Conservation (phyloP, 2,888 invertebrate genomes). For the Gymnosoma rotundatum region DNA sequence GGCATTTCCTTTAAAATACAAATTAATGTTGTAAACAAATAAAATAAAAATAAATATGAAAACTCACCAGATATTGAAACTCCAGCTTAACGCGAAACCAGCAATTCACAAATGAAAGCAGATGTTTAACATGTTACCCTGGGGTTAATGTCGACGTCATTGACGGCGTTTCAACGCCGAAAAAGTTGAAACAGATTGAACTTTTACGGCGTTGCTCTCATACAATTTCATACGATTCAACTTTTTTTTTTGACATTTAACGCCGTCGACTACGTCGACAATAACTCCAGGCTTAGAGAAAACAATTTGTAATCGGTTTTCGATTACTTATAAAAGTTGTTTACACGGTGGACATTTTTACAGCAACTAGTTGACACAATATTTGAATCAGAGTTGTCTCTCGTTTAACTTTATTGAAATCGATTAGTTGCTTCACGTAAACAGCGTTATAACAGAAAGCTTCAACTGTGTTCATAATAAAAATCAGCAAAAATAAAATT, state of each 20-base stretch:
- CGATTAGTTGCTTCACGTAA: conserved; percentile 1
- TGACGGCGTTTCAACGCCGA: too few species aligned
- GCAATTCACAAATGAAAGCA: conserved; percentile 3
- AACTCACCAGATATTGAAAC: conserved; percentile 9
- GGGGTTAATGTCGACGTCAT: too few species aligned
- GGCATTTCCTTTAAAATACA: conserved; percentile 21
- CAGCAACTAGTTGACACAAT: conserved; percentile 3
- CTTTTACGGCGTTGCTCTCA: too few species aligned
- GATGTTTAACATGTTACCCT: conserved; percentile 29
- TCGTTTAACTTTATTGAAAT: conserved; percentile 9
- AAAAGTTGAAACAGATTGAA: too few species aligned
- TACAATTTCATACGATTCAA: too few species aligned
- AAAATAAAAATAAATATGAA: conserved; percentile 7
- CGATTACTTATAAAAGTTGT: conserved; percentile 1
- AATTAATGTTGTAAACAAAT: conserved; percentile 9
- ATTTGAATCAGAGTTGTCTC: conserved; percentile 18
- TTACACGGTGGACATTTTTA: not conserved
- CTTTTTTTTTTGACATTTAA: too few species aligned
- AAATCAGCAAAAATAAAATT: too few species aligned
- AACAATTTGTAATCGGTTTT: conserved; percentile 8
- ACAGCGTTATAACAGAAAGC: not conserved
- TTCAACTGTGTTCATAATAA: not conserved
- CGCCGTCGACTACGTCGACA: too few species aligned
- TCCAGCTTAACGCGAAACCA: conserved; percentile 1
- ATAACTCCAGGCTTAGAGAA: conserved; percentile 3